A percentile compares a stretch with the other conserved stretches of the same genome.
Evolutionary conservation across 2,888 invertebrate species (phyloP).

Genomic region (Lithophane socia): DNA sequence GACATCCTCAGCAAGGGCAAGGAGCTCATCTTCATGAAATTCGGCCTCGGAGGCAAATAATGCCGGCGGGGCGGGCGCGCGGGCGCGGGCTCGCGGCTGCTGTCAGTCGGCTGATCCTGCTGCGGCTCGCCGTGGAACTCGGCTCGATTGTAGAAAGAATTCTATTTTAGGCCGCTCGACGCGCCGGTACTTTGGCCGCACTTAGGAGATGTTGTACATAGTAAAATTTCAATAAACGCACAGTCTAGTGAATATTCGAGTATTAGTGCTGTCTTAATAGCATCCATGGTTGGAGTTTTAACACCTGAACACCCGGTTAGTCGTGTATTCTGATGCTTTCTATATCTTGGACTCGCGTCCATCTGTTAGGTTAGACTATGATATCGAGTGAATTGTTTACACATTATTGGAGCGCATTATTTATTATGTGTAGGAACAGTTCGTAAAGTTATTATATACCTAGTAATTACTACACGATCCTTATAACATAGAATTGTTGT

Average conservation of each 20-base stretch:
- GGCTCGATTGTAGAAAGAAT: slow-evolving; percentile 77
- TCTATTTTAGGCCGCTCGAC: slow-evolving; percentile 78
- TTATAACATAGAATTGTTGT: slow-evolving; percentile 79
- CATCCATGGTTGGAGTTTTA: slow-evolving; percentile 83
- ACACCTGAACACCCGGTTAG: slow-evolving; percentile 79
- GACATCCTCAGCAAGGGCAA: slow-evolving; percentile 98
- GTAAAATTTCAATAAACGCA: slow-evolving; percentile 89
- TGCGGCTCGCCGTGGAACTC: slow-evolving; percentile 70
- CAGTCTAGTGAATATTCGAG: slow-evolving; percentile 89
- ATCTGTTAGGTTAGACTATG: slow-evolving; percentile 84
- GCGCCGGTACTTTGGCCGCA: slow-evolving; percentile 75
- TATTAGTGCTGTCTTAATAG: slow-evolving; percentile 87
- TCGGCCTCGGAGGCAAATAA: slow-evolving; percentile 96
- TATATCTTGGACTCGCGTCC: slow-evolving; percentile 82
- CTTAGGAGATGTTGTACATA: slow-evolving; percentile 86
- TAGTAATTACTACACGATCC: slow-evolving; percentile 81
- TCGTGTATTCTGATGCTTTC: slow-evolving; percentile 83
- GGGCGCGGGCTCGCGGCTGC: slow-evolving; percentile 73
- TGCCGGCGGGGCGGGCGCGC: slow-evolving; percentile 73
- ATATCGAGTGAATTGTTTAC: slow-evolving; percentile 81
- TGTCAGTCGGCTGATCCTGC: slow-evolving; percentile 62
- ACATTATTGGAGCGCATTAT: slow-evolving; percentile 78
- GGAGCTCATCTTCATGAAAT: slow-evolving; percentile 98
- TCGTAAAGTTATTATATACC: slow-evolving; percentile 77
- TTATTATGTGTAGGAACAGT: slow-evolving; percentile 79